Evolutionary conservation across 2,888 invertebrate genomes (phyloP).

Genomic region (Oscheius sp.): DNA sequence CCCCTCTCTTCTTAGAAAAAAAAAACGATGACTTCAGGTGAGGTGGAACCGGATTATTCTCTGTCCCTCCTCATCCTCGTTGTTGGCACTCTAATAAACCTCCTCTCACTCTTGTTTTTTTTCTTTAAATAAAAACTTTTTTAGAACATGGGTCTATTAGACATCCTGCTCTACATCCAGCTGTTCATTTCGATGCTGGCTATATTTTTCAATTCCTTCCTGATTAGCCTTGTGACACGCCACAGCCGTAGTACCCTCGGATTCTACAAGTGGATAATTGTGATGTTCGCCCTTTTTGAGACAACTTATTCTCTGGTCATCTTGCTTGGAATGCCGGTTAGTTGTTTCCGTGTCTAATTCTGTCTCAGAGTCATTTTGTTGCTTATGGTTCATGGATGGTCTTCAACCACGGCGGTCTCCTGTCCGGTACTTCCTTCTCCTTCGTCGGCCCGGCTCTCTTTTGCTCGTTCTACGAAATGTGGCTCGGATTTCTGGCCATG

Average conservation of each 20-base stretch:
- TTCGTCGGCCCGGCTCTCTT: slow-evolving; percentile 15
- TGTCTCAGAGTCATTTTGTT: slow-evolving; percentile 17
- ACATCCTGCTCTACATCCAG: slow-evolving; percentile 2
- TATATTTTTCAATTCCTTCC: slow-evolving; percentile 4
- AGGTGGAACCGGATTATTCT: background rate
- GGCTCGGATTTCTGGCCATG: slow-evolving; percentile 13
- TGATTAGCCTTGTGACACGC: slow-evolving; percentile 10
- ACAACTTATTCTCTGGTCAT: slow-evolving; percentile 18
- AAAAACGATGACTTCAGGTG: too few relatives aligned
- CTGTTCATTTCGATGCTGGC: background rate
- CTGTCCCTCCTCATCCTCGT: background rate
- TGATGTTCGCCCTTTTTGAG: slow-evolving; percentile 15
- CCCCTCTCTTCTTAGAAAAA: background rate
- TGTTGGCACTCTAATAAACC: background rate
- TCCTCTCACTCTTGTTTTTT: background rate
- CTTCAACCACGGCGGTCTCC: slow-evolving; percentile 10
- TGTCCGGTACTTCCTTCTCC: background rate
- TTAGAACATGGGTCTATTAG: background rate
- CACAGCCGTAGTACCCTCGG: background rate
- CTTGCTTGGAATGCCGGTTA: slow-evolving; percentile 17
- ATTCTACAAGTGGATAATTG: slow-evolving; percentile 27
- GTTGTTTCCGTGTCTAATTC: background rate
- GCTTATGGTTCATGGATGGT: slow-evolving; percentile 24
- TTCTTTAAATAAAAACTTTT: too few relatives aligned
- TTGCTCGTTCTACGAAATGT: slow-evolving; percentile 25